These are phyloP conservation scores for Drosophila imparisetae DNA, from an alignment of 2,888 invertebrate genomes.

Conservation along the genomic window DNA sequence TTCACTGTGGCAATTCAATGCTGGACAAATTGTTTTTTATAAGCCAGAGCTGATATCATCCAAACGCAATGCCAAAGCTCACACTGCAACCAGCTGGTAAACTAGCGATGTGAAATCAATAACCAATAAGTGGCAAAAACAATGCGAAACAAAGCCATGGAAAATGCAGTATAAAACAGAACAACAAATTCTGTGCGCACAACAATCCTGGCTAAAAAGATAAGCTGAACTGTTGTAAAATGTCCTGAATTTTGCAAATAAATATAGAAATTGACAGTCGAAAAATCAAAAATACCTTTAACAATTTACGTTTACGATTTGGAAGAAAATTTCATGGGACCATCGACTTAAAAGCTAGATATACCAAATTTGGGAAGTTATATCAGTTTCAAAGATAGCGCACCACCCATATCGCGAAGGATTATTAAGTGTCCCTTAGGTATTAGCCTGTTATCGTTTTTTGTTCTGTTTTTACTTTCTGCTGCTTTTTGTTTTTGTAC, in stretches of 20 bases:
- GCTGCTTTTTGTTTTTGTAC: neutral
- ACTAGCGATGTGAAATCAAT: conserved; percentile 40
- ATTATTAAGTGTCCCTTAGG: neutral
- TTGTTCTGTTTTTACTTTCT: neutral
- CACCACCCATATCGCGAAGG: neutral
- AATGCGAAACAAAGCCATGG: conserved; percentile 8
- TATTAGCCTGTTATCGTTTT: neutral
- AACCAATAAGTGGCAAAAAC: conserved; percentile 40
- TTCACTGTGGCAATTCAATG: conserved; percentile 39
- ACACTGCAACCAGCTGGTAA: neutral
- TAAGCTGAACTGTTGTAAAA: neutral
- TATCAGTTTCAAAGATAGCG: neutral
- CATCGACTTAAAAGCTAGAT: neutral
- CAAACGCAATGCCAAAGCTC: neutral
- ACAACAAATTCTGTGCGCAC: neutral
- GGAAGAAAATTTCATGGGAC: neutral
- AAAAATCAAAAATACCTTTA: neutral
- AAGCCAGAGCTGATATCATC: conserved; percentile 24
- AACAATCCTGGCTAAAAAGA: neutral
- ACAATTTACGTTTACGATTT: neutral
- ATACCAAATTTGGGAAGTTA: neutral
- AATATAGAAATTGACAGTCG: neutral
- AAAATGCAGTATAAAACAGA: neutral
- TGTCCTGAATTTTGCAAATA: neutral
- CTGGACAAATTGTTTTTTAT: conserved; percentile 64